Base-by-base conservation (phyloP, 2,888 invertebrate genomes). In the Stenoptilia bipunctidactyla region DNA sequence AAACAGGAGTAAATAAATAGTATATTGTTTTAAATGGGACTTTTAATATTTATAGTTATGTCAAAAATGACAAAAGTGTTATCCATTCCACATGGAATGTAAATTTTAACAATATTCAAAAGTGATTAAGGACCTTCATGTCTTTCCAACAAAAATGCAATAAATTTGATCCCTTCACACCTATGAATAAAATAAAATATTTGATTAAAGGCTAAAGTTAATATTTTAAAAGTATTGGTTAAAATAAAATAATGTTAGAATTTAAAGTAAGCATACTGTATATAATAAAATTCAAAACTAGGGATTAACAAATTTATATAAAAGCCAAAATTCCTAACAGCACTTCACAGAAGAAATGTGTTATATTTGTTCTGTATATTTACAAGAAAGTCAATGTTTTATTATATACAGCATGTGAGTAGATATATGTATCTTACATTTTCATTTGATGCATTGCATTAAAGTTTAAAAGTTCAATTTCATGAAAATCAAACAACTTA, bases 371-470 rank as follows among this genome's bases (percentile, higher is more conserved):
- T 15, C 1, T 20, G n/a, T 12, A 20, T 34, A 25, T 33, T 15
- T 25, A 14, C 12, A 27, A 13, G 3, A 20, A 20, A 20, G 20
- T 20, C 8, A 20, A 3, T 8, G 10, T 30, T 9, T 30, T 57
- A 66, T 65, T 56, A 55, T 71, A 70, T 67, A 68, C 49, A 56
- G 49, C 63, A 70, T 62, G 59, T 46, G 49, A 61, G 69, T 66
- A 80, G 82, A 82, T 82, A 79, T 56, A 79, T 75, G 62, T 80
- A 82, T 80, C 79, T 82, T 82, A 82, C 82, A 20, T 66, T 74
- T 74, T 75, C 73, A 76, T 73, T 73, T 56, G 71, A 82, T 82
- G 82, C 82, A 82, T 82, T 79, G 80, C 82, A 82, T 82, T 74
- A 68, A 69, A 65, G 56, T 77, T 79, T 60, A 66, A 66, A 65